phyloP scores from a whole-genome alignment of 2,888 invertebrate species.

The Andrena marginata region DNA sequence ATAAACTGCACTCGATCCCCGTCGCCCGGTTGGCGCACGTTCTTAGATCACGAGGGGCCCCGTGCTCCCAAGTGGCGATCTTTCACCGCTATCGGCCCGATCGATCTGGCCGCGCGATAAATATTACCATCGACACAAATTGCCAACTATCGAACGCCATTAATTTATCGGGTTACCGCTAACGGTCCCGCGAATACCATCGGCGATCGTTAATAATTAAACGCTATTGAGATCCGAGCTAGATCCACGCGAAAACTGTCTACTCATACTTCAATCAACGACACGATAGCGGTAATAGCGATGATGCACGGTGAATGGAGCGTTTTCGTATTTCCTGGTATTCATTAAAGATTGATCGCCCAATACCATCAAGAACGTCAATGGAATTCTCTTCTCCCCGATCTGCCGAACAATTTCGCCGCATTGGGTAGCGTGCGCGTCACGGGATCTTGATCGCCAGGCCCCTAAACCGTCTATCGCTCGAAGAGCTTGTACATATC shows the following conservation, averaged over 20 bases:
- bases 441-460: too few relatives aligned
- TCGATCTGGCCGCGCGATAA: slow-evolving; percentile 57
- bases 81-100: slow-evolving; percentile 55
- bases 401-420: too few relatives aligned
- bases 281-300: slow-evolving; percentile 17
- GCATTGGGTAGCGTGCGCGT: too few relatives aligned
- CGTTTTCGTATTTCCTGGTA: background rate
- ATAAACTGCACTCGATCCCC: slow-evolving; percentile 51
- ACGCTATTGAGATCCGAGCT: slow-evolving; percentile 43
- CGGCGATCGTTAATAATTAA: slow-evolving; percentile 49
- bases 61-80: slow-evolving; percentile 33
- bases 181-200: slow-evolving; percentile 25
- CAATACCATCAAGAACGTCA: too few relatives aligned
- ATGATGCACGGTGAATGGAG: background rate
- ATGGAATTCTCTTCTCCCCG: too few relatives aligned
- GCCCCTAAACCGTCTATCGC: background rate
- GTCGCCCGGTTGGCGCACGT: slow-evolving; percentile 12
- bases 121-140: slow-evolving; percentile 60
- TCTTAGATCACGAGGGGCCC: slow-evolving; percentile 48
- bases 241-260: slow-evolving; percentile 30
- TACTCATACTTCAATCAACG: slow-evolving; percentile 23
- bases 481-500: background rate
- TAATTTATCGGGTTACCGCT: slow-evolving; percentile 50
- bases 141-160: slow-evolving; percentile 46
- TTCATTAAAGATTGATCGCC: background rate